phyloP scores from a whole-genome alignment of 1,140 invertebrate genomes.

The Pseudomyrmex pallidus region DNA sequence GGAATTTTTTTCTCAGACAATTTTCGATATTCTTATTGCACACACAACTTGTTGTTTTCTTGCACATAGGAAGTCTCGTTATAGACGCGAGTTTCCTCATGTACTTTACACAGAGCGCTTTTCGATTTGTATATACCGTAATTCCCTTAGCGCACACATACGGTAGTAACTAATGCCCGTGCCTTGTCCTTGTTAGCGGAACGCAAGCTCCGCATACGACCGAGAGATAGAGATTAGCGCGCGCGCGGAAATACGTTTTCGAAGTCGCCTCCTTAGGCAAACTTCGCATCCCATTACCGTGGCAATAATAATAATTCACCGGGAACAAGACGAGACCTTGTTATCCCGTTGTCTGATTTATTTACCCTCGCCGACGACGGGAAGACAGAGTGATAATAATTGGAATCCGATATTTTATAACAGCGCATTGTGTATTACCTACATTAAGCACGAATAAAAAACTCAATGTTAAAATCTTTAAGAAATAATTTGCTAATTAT shows the following conservation, averaged over 20 bases:
- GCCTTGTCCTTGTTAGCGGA: conserved; percentile 37
- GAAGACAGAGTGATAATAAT: conserved; percentile 2
- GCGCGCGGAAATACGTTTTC: conserved; percentile 40
- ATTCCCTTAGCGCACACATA: conserved; percentile 14
- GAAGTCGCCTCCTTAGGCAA: conserved; percentile 38
- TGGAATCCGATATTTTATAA: conserved; percentile 33
- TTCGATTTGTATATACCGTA: conserved; percentile 36
- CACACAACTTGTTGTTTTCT: conserved; percentile 22
- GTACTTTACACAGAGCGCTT: conserved; percentile 15
- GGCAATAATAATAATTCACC: conserved; percentile 53
- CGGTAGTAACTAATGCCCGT: conserved; percentile 23
- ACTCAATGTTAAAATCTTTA: no score
- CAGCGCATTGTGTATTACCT: not conserved
- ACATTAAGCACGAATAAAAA: no score
- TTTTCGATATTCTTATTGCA: not conserved
- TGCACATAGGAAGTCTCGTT: conserved; percentile 28
- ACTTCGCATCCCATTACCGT: conserved; percentile 45
- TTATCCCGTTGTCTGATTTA: conserved; percentile 35
- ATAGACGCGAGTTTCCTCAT: not conserved
- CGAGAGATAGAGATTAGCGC: conserved; percentile 43
- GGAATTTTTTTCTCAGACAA: no score
- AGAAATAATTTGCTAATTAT: no score
- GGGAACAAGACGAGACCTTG: not conserved
- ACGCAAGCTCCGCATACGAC: conserved; percentile 34
- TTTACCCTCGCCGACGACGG: not conserved